Evolutionary conservation across 2,888 invertebrate species (phyloP), one percentile per base, ranked within the genome.

Genomic region (Cryptophagus acutangulus): DNA sequence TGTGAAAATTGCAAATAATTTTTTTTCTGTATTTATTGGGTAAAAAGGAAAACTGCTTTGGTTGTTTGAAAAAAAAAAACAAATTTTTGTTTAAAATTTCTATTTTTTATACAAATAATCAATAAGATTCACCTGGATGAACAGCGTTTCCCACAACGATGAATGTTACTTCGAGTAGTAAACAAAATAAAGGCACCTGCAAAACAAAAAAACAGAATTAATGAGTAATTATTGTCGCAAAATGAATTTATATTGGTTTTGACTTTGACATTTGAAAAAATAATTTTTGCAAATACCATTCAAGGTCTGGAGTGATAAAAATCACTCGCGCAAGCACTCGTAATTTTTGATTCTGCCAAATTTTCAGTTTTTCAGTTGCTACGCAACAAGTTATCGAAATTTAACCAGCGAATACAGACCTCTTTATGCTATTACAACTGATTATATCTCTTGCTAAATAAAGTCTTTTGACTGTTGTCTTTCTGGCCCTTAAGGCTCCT

Each of bases 171-270:
- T 66, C 65, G 51, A 69, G 54, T 46, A 67, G 55, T 49, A 68
- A 58, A 48, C 66, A 55, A 51, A 66, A 62, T 54, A 69, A 59
- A 55, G 63, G 59, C 63, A 69, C 65, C 69, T 70, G 59, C 16
- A 67, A 67, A 38, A 43, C 41, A 45, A 15, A 25, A 20, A 18
- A 33, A 33, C 17, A 12, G 13, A 15, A 17, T 29, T 29, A 29
- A 14, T 12, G 16, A 20, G 37, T 25, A 29, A 30, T 28, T 29
- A 31, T 3, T 16, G 8, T 9, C n/a, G 12, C 9, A 3, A 40
- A 24, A 35, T 13, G 35, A 18, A 35, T 30, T 31, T 20, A 20
- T 20, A 30, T 8, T n/a, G n/a, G 24, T 20, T 20, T 8, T n/a
- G n/a, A 20, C 24, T 8, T 8, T n/a, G 6, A n/a, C n/a, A n/a